These are phyloP conservation scores for Cygnus olor DNA, from an alignment of 2,797 vertebrate species.

Conservation along the genomic window DNA sequence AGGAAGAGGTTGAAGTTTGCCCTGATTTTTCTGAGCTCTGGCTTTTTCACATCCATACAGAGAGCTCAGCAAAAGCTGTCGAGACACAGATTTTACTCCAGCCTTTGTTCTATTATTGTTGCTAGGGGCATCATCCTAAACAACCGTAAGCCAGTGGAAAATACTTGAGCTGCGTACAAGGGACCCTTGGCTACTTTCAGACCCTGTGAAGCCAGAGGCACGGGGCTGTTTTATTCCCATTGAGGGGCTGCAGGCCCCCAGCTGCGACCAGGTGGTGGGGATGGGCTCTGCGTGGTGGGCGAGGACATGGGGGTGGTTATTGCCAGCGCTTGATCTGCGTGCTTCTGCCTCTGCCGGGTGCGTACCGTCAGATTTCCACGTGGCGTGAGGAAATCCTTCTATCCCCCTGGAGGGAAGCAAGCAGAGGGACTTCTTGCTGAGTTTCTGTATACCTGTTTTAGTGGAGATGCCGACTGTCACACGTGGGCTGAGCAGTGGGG, in stretches of 20 bases:
- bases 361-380: not conserved
- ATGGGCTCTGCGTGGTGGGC: too few relatives aligned
- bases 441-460: not conserved
- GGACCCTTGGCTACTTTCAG: not conserved
- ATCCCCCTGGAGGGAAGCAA: not conserved
- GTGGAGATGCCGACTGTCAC: not conserved
- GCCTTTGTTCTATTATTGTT: not conserved
- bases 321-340: too few relatives aligned
- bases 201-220: not conserved
- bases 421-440: not conserved
- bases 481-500: not conserved
- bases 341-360: not conserved
- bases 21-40: not conserved
- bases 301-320: too few relatives aligned
- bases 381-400: not conserved
- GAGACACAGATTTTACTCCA: not conserved
- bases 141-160: conserved; percentile 8
- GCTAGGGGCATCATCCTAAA: conserved; percentile 20
- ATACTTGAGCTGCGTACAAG: not conserved
- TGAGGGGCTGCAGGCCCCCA: too few relatives aligned
- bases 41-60: not conserved
- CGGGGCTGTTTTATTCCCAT: not conserved
- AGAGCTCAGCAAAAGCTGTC: not conserved
- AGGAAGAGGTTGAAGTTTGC: not conserved
- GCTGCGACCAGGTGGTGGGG: too few relatives aligned